Evolutionary conservation across 2,888 invertebrate genomes (phyloP).

Genomic region (Oligia fasciuncula): DNA sequence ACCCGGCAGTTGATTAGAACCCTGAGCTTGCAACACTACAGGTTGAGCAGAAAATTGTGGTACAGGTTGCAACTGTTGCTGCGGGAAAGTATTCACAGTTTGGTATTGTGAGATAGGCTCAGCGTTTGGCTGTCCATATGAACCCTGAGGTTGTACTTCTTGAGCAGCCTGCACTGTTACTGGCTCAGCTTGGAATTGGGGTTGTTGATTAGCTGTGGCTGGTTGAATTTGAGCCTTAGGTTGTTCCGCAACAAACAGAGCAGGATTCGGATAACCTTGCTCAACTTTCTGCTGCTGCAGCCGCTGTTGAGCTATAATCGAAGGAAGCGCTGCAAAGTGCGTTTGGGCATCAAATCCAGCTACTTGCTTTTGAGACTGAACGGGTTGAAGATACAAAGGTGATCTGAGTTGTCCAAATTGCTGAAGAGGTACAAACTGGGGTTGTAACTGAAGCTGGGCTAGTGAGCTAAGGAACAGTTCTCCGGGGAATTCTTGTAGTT

Average conservation of each 20-base stretch:
- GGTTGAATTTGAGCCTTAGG: constrained; percentile 57
- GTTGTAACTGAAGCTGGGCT: constrained; percentile 81
- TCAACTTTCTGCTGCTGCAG: constrained; percentile 69
- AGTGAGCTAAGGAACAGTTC: constrained; percentile 83
- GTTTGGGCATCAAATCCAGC: constrained; percentile 80
- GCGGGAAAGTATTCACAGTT: constrained; percentile 57
- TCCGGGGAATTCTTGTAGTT: constrained; percentile 83
- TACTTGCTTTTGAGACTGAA: constrained; percentile 75
- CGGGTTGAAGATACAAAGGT: constrained; percentile 75
- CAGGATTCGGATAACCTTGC: constrained; percentile 70
- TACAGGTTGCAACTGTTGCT: constrained; percentile 52
- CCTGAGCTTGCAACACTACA: constrained; percentile 67
- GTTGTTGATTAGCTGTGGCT: constrained; percentile 59
- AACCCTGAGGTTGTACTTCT: constrained; percentile 52
- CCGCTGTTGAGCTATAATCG: constrained; percentile 82
- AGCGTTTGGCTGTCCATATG: constrained; percentile 47
- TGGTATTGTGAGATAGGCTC: constrained; percentile 68
- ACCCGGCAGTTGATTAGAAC: constrained; percentile 44
- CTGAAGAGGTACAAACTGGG: constrained; percentile 78
- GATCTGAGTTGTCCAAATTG: constrained; percentile 74
- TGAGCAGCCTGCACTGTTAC: constrained; percentile 38
- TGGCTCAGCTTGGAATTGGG: constrained; percentile 60
- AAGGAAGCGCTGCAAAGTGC: constrained; percentile 83
- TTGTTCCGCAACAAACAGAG: constrained; percentile 72
- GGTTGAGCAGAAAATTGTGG: constrained; percentile 62